Conservation (phyloP, 92 coral and sea anemone species). For the Umimayanthus chanpuru region DNA sequence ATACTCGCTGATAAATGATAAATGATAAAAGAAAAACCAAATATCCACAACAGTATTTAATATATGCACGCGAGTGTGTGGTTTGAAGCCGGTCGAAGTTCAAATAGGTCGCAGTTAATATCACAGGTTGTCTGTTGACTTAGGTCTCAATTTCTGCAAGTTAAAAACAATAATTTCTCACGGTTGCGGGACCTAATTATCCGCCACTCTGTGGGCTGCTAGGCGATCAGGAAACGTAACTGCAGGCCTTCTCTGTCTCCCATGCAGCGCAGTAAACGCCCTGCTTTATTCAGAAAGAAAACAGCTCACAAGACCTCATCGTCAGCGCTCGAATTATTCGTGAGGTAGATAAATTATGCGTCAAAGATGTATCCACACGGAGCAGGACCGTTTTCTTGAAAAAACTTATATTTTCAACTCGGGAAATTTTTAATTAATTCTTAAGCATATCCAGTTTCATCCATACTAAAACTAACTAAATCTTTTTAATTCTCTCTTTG, state of each 20-base stretch:
- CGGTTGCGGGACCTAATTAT: slow-evolving; percentile 25
- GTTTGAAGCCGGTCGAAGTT: neutral
- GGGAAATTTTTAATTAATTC: slow-evolving; percentile 33
- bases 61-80: neutral
- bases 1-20: neutral
- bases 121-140: slow-evolving; percentile 5
- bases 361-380: neutral
- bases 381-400: neutral
- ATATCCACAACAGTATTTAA: neutral
- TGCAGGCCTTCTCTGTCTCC: slow-evolving; percentile 30
- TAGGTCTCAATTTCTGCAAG: slow-evolving; percentile 23
- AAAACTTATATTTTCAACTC: neutral
- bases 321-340: neutral
- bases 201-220: slow-evolving; percentile 11
- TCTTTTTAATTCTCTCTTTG: slow-evolving; percentile 38
- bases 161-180: slow-evolving; percentile 25
- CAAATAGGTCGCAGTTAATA: neutral
- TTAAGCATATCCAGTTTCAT: slow-evolving; percentile 40
- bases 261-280: slow-evolving; percentile 20
- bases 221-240: slow-evolving; percentile 6
- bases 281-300: slow-evolving; percentile 25
- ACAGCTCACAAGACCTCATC: neutral
- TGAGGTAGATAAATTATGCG: neutral
- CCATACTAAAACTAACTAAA: slow-evolving; percentile 29
- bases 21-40: neutral